Evolutionary conservation across 2,888 invertebrate species (phyloP), one percentile per base, ranked within the genome.

Genomic region (Flabesymbios commensalis): DNA sequence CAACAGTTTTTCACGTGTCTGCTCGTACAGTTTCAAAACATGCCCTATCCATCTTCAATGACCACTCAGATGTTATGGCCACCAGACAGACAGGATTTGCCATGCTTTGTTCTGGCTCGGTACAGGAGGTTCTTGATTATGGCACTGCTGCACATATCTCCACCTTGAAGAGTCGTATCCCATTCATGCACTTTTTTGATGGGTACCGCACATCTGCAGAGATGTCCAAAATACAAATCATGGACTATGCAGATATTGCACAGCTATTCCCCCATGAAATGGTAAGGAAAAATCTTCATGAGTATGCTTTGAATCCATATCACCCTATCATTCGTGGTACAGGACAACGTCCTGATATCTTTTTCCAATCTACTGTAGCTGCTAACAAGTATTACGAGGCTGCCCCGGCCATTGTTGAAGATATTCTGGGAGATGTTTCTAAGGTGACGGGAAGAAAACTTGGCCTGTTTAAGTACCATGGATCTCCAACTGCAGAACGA

Each of bases 41-140:
- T 58, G 69, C 69, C 43, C 63, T 69, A 4, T 67, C 66, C 62
- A 69, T 69, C 56, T 69, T 69, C 64, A 69, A 69, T 57, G 69
- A 69, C 52, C 69, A 69, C 63, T 69, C 69, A 2, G 69, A 69
- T 56, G 69, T 69, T 19, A 69, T 69, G 69, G 63, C 68, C 2
- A 61, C 61, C 4, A 32, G 68, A 45, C 67, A 66, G 53, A 69
- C 69, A 10, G 69, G 69, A 17, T 69, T 70, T 39, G 59, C 57
- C 26, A 70, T 70, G 70, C 45, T 70, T 55, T 61, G 59, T 45
- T 65, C 70, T 43, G 54, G 53, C 32, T 60, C 64, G 3, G 69
- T 70, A 17, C 69, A 70, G 63, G 69, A 70, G 52, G 70, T 69
- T 24, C 67, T 70, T 63, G 69, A 69, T 51, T 45, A 64, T 48